Percentiles rank a stretch among this genome's conserved stretches.
These are phyloP conservation scores for Stenopsyche tienmushanensis DNA, from an alignment of 1,140 invertebrate species.

Conservation along the genomic window DNA sequence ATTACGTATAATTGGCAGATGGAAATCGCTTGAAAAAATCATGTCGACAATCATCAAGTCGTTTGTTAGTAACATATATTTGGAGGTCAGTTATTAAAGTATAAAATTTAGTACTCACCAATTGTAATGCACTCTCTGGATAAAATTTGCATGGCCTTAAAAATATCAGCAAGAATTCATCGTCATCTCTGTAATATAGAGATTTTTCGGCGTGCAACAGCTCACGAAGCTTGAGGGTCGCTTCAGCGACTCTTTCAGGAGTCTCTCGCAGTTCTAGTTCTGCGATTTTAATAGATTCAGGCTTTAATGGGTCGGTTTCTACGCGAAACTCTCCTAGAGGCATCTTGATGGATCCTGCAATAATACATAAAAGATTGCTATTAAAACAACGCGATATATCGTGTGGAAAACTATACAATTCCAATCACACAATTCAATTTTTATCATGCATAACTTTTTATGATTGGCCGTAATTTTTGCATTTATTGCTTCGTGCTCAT, in stretches of 20 bases:
- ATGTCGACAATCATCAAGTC: no score
- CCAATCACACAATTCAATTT: not conserved
- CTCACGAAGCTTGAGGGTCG: constrained; percentile 61
- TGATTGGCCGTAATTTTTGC: not conserved
- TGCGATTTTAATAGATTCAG: constrained; percentile 59
- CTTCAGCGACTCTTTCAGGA: constrained; percentile 64
- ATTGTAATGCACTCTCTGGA: constrained; percentile 69
- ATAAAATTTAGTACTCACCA: constrained; percentile 65
- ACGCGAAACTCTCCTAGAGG: constrained; percentile 46
- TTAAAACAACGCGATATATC: not conserved
- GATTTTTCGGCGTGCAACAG: constrained; percentile 65
- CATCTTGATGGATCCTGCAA: constrained; percentile 10
- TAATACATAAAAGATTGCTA: constrained; percentile 1
- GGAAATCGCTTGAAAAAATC: no score
- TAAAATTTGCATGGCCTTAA: constrained; percentile 79
- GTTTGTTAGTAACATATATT: no score
- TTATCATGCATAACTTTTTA: not conserved
- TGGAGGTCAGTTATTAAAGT: no score
- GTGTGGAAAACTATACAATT: not conserved
- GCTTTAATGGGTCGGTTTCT: constrained; percentile 46
- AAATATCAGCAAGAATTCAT: constrained; percentile 73
- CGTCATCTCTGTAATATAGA: constrained; percentile 66
- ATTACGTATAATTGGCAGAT: no score
- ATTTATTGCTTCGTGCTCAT: not conserved
- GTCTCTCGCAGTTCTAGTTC: constrained; percentile 69